phyloP scores from a whole-genome alignment of 2,113 vertebrate species.

The Megaceryle torquata region DNA sequence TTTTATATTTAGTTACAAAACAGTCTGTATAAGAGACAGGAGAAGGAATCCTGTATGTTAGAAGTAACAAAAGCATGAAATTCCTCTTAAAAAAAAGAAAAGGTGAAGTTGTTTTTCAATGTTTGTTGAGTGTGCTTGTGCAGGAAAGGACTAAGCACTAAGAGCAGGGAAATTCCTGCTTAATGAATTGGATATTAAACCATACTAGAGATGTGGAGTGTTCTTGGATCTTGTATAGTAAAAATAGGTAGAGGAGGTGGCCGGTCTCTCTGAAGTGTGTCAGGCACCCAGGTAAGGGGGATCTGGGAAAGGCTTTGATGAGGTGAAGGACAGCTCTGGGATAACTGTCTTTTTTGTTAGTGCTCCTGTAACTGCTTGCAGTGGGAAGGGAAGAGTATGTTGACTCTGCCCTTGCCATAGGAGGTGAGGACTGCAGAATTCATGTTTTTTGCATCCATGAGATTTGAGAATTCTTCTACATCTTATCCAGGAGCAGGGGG shows the following conservation, averaged over 20 bases:
- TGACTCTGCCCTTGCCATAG: not conserved
- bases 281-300: not conserved
- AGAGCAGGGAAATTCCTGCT: not conserved
- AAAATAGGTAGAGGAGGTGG: not conserved
- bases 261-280: not conserved
- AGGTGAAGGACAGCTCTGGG: not conserved
- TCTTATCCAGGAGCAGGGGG: not conserved
- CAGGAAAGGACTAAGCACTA: not conserved
- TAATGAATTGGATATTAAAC: not conserved
- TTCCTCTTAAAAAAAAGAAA: not conserved
- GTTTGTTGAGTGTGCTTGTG: not conserved
- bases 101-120: not conserved
- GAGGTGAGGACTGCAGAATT: not conserved
- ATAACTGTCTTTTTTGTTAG: not conserved
- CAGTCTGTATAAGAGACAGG: not conserved
- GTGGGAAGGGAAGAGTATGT: not conserved
- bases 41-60: not conserved
- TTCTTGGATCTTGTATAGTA: not conserved
- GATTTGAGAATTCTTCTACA: not conserved
- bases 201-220: not conserved
- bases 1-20: constrained; percentile 12
- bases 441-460: not conserved
- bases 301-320: not conserved
- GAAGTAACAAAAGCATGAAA: not conserved
- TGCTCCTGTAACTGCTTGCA: not conserved